These are phyloP conservation scores for Thripadectes ignobilis DNA, from an alignment of 2,797 vertebrate species.

Conservation along the genomic window DNA sequence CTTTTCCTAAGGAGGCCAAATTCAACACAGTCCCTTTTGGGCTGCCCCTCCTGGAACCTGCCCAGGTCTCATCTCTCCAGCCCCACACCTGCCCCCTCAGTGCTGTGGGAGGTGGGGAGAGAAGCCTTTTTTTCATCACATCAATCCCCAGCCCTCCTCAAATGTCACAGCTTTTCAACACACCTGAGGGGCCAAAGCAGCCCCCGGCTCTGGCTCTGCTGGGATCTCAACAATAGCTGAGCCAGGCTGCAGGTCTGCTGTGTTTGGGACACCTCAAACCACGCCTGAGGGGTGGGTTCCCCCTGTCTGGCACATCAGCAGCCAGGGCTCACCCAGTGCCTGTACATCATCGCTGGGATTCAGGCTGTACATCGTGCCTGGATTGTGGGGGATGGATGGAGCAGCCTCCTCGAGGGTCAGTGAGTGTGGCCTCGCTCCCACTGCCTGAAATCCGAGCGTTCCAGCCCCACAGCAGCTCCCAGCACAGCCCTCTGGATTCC, in stretches of 20 bases:
- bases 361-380: constrained; percentile 77
- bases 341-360: constrained; percentile 53
- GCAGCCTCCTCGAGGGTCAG: constrained; percentile 16
- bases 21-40: neutral
- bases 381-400: neutral
- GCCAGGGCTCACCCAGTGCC: constrained; percentile 75
- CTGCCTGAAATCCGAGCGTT: neutral
- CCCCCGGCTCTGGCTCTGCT: constrained; percentile 32
- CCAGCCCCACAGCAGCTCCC: neutral
- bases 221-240: constrained; percentile 56
- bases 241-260: constrained; percentile 67
- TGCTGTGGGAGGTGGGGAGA: constrained; percentile 26
- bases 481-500: neutral
- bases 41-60: neutral
- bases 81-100: neutral
- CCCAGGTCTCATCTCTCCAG: neutral
- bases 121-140: constrained; percentile 24
- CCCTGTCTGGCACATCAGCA: constrained; percentile 82
- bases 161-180: constrained; percentile 62
- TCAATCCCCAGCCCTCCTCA: constrained; percentile 59
- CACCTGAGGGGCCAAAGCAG: neutral
- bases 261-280: constrained; percentile 67
- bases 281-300: constrained; percentile 78
- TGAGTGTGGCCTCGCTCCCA: constrained; percentile 74
- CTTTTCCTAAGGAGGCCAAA: neutral